Conservation (phyloP, 2,888 invertebrate species). For the Ichneumoninae sp. region DNA sequence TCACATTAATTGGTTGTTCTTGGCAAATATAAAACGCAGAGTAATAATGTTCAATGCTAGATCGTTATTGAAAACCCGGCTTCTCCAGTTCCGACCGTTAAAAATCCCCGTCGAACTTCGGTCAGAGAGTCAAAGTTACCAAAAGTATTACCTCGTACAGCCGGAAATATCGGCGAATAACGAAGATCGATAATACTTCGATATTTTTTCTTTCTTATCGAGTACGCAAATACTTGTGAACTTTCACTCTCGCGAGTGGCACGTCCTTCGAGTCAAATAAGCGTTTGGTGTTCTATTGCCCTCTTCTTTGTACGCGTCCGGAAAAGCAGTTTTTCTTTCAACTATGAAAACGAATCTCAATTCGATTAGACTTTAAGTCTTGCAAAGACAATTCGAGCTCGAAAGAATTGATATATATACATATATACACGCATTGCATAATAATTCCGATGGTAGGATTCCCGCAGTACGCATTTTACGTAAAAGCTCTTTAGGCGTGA, state of each 20-base stretch:
- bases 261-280: constrained; percentile 4
- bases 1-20: constrained; percentile 61
- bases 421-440: constrained; percentile 8
- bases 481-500: background rate
- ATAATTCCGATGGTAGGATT: constrained; percentile 35
- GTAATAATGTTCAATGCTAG: constrained; percentile 66
- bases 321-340: constrained; percentile 10
- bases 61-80: constrained; percentile 59
- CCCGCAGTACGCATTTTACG: constrained; percentile 5
- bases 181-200: constrained; percentile 19
- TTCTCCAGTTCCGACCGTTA: constrained; percentile 57
- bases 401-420: constrained; percentile 6
- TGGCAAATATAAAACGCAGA: constrained; percentile 68
- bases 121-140: constrained; percentile 46
- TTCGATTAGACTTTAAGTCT: background rate
- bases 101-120: constrained; percentile 22
- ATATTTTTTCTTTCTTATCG: background rate
- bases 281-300: constrained; percentile 24
- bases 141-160: constrained; percentile 11
- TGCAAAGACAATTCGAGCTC: background rate
- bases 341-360: background rate
- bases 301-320: background rate
- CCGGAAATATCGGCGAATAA: constrained; percentile 23
- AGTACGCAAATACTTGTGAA: constrained; percentile 24
- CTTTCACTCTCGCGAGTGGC: constrained; percentile 36